A percentile compares a stretch with the other conserved stretches of the same genome.
Evolutionary conservation across 2,113 vertebrate species (phyloP).

Genomic region (Myotis lucifugus): DNA sequence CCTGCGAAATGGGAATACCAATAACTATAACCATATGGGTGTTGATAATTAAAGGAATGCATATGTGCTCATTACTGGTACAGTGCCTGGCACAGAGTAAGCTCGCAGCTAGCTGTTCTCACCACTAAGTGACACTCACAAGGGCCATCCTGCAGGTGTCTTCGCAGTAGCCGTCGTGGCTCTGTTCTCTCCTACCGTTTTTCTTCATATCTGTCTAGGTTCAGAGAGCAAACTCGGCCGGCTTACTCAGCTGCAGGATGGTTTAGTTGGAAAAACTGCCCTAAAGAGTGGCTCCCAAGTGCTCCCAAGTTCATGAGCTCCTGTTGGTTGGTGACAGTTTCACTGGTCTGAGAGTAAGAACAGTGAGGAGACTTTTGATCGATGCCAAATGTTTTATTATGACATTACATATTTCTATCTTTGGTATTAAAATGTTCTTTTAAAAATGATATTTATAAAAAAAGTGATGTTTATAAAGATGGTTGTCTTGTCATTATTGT

Average conservation of each 20-base stretch:
- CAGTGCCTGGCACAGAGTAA: neutral
- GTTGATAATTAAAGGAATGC: neutral
- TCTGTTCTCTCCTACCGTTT: neutral
- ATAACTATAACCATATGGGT: no score
- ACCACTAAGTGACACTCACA: neutral
- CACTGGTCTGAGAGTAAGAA: neutral
- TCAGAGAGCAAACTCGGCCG: neutral
- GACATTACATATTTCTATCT: neutral
- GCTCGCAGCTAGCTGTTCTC: neutral
- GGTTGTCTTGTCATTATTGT: slow-evolving; percentile 2
- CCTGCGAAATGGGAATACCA: neutral
- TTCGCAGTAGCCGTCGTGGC: neutral
- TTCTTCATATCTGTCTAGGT: neutral
- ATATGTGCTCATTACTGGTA: neutral
- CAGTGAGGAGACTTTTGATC: slow-evolving; percentile 7
- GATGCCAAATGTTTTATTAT: slow-evolving; percentile 6
- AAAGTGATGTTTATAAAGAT: neutral
- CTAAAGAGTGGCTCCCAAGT: neutral
- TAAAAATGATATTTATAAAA: neutral
- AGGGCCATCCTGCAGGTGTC: neutral
- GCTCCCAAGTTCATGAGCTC: neutral
- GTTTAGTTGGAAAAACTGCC: neutral
- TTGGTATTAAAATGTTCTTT: slow-evolving; percentile 42
- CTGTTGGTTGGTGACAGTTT: neutral
- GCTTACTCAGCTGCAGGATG: neutral